Evolutionary conservation across 2,113 vertebrate genomes (phyloP), one percentile per base, ranked within the genome.

Genomic region (Nibea coibor): DNA sequence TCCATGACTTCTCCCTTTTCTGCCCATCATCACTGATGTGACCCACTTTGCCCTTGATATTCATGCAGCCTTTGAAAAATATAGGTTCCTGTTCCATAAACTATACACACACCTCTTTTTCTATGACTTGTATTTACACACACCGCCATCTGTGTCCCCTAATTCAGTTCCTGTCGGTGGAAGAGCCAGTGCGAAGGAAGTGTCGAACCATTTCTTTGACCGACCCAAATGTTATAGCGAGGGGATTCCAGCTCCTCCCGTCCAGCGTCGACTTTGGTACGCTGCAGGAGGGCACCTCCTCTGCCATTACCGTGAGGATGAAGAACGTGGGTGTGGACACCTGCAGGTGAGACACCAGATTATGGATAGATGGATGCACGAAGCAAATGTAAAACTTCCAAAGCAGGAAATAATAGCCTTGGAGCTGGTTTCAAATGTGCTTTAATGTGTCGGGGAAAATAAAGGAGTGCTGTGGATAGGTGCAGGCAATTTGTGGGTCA

Each of bases 281-380:
- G 2, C 92, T 96, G n/a, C 90, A 89, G 90, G 96, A 96, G 84
- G 96, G 96, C 57, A 94, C 89, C 48, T 94, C 83, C 16, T 96
- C 95, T 0, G n/a, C 79, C 5, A 15, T 94, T 26, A 93, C 83
- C 0, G 96, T 96, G 7, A 87, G 90, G 59, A 90, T 98, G 86
- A 97, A 91, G 90, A 98, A 98, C 0, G 73, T 95, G 26, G 97
- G 97, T 0, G 91, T 97, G 24, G 94, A 98, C 80, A 95, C 95
- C 72, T 96, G 95, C 93, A 97, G 97, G 97, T 98, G 88, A 90
- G 7, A 47, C 19, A 20, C 5, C 35, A 24, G 7, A 11, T 10
- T 31, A 31, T 35, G 26, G n/a, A 17, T 50, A 3, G 14, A 75
- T 11, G 28, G 68, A 75, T 4, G 17, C 11, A 28, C 2, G 7